Evolutionary conservation across 2,113 vertebrate genomes (phyloP).

Genomic region (Rhizomys pruinosus): DNA sequence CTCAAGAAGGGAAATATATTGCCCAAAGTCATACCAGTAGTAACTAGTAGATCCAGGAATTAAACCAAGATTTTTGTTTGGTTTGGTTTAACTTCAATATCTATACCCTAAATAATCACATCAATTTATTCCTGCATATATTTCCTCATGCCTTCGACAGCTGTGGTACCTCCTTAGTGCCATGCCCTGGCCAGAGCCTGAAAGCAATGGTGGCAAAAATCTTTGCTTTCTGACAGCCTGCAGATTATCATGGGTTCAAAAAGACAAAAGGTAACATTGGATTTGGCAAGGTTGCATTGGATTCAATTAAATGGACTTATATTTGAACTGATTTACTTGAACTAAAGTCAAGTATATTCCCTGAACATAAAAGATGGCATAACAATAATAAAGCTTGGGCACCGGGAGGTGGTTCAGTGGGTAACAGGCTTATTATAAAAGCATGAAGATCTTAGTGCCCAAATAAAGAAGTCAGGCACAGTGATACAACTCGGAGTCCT

Average conservation of each 20-base stretch:
- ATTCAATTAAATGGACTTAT: background rate
- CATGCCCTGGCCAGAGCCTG: background rate
- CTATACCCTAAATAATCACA: background rate
- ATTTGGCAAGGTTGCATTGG: background rate
- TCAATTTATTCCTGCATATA: background rate
- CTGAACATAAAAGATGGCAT: background rate
- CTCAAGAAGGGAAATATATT: background rate
- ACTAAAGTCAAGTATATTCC: background rate
- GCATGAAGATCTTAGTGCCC: background rate
- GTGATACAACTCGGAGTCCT: background rate
- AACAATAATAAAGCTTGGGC: background rate
- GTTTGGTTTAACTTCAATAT: background rate
- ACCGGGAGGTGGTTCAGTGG: background rate
- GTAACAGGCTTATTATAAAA: background rate
- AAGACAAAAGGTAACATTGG: background rate
- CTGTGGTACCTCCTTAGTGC: rapidly evolving
- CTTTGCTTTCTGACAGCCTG: background rate
- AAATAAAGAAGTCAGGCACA: no score
- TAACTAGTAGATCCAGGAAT: background rate
- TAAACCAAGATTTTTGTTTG: background rate
- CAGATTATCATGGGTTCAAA: conserved; percentile 12
- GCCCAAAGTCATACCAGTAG: background rate
- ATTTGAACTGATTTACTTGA: conserved; percentile 10
- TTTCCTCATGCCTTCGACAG: background rate
- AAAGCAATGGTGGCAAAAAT: background rate